phyloP scores from a whole-genome alignment of 1,140 invertebrate species.

The Ceratosolen fusciceps region DNA sequence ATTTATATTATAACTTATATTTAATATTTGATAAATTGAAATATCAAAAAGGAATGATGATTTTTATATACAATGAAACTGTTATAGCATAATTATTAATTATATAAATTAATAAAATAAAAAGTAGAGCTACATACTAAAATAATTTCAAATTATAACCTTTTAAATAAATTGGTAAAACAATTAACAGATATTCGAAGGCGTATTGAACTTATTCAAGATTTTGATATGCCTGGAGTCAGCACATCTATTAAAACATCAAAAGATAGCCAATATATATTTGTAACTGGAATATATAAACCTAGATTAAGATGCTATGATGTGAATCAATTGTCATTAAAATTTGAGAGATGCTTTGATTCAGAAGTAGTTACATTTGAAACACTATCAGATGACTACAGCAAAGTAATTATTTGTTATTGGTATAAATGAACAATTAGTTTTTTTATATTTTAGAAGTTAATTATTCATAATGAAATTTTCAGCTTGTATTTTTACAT shows the following conservation, averaged over 20 bases:
- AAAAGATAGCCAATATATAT: conserved; percentile 93
- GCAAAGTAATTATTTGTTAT: conserved; percentile 76
- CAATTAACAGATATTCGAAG: conserved; percentile 79
- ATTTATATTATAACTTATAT: background rate
- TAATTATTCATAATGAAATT: conserved; percentile 51
- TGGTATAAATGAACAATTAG: conserved; percentile 9
- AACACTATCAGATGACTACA: conserved; percentile 90
- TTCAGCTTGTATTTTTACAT: conserved; percentile 84
- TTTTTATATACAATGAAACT: background rate
- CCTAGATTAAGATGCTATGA: conserved; percentile 97
- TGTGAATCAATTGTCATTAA: conserved; percentile 94
- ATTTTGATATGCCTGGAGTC: conserved; percentile 98
- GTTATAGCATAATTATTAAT: background rate
- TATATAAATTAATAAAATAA: background rate
- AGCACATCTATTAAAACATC: conserved; percentile 89
- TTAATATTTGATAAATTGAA: background rate
- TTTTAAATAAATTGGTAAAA: background rate
- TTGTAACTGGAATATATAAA: conserved; percentile 96
- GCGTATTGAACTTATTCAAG: conserved; percentile 97
- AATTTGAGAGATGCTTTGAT: conserved; percentile 99
- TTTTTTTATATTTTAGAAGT: conserved; percentile 22
- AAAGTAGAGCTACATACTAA: too few species aligned
- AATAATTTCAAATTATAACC: background rate
- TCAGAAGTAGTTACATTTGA: conserved; percentile 93
- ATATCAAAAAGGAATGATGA: background rate